Evolutionary conservation across 2,113 vertebrate genomes (phyloP).

Genomic region (Maccullochella peelii): DNA sequence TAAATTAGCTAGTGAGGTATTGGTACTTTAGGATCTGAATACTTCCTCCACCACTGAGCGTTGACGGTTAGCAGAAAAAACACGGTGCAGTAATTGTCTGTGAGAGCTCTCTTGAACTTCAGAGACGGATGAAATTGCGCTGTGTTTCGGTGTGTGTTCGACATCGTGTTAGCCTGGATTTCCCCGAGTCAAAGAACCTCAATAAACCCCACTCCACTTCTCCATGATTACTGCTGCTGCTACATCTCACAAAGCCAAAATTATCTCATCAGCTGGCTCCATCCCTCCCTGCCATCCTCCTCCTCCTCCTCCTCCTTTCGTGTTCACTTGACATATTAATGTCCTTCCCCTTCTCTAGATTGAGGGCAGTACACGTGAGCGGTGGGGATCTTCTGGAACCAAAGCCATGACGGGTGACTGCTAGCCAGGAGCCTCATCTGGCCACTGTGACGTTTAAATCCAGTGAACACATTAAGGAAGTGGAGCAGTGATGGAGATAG

Average conservation of each 20-base stretch:
- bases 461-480: constrained; percentile 31
- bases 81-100: neutral
- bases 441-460: constrained; percentile 36
- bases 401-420: constrained; percentile 23
- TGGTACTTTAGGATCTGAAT: neutral
- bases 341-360: constrained; percentile 46
- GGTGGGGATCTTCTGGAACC: constrained; percentile 37
- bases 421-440: constrained; percentile 51
- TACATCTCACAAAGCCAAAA: constrained; percentile 33
- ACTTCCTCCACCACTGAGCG: neutral
- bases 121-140: constrained; percentile 29
- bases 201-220: constrained; percentile 38
- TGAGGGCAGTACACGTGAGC: constrained; percentile 69
- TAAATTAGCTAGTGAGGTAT: neutral
- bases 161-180: constrained; percentile 53
- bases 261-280: constrained; percentile 56
- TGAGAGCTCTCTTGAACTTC: neutral
- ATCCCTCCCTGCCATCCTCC: constrained; percentile 14
- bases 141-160: constrained; percentile 15
- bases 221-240: constrained; percentile 47
- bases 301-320: constrained; percentile 16
- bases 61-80: neutral
- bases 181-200: constrained; percentile 43
- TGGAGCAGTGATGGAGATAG: constrained; percentile 34
- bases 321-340: constrained; percentile 62